Conservation (phyloP, 2,113 vertebrate species). For the Apteryx owenii region DNA sequence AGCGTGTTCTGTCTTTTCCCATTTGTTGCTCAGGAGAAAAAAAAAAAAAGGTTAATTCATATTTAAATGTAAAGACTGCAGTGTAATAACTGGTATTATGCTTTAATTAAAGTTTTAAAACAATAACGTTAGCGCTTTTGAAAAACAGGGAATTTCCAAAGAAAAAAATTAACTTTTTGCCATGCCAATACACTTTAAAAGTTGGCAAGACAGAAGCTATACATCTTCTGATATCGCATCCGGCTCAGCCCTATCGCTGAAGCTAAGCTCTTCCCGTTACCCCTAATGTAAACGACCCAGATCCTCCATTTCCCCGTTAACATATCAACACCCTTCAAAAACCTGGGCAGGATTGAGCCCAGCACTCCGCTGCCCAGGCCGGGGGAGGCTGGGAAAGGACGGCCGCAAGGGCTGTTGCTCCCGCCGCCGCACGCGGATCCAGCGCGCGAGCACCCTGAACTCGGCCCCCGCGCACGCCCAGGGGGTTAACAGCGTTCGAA, state of each 20-base stretch:
- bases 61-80: background rate
- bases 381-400: too few species aligned
- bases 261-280: too few species aligned
- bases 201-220: background rate
- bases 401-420: background rate
- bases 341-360: too few species aligned
- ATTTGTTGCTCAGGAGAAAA: background rate
- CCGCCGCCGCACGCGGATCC: too few species aligned
- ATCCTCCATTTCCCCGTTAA: background rate
- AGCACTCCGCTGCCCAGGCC: too few species aligned
- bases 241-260: background rate
- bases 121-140: background rate
- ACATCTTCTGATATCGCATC: background rate
- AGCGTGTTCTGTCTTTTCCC: background rate
- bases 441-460: background rate
- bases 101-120: background rate
- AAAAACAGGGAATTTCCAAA: background rate
- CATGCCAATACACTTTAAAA: background rate
- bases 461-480: fast-evolving
- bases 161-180: background rate
- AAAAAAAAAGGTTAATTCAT: background rate
- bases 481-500: background rate
- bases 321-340: fast-evolving
- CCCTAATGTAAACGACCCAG: too few species aligned
- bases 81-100: background rate